Evolutionary conservation across 2,113 vertebrate genomes (phyloP).

Genomic region (Polypterus senegalus): DNA sequence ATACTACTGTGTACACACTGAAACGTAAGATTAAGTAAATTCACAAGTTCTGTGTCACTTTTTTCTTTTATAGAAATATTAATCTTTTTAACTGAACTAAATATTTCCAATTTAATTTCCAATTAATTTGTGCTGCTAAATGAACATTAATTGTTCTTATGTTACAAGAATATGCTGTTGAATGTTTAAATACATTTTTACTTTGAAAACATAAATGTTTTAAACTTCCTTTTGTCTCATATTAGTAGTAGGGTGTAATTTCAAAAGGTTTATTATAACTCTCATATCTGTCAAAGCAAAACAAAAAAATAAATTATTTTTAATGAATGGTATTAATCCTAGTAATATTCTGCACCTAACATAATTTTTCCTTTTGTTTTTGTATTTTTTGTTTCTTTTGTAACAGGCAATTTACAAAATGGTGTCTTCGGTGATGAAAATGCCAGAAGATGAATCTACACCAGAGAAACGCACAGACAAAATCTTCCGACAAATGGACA

Average conservation of each 20-base stretch:
- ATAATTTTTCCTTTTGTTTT: not conserved
- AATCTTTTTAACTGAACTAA: too few relatives aligned
- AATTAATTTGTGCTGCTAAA: too few relatives aligned
- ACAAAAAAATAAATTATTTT: not conserved
- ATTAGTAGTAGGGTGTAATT: slow-evolving; percentile 4
- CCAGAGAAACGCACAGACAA: slow-evolving; percentile 74
- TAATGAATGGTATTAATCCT: not conserved
- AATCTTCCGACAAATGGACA: slow-evolving; percentile 80
- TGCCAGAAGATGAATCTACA: slow-evolving; percentile 69
- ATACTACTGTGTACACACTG: too few relatives aligned
- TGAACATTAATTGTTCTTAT: too few relatives aligned
- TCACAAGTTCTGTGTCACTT: too few relatives aligned
- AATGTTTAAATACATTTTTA: too few relatives aligned
- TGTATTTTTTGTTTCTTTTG: not conserved
- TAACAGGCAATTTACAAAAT: slow-evolving; percentile 67
- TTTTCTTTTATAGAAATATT: too few relatives aligned
- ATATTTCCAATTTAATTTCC: too few relatives aligned
- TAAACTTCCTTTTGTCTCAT: slow-evolving; percentile 14
- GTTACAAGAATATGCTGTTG: too few relatives aligned
- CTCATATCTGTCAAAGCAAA: fast-evolving
- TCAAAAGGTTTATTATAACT: not conserved
- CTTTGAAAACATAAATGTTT: not conserved
- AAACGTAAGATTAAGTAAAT: too few relatives aligned
- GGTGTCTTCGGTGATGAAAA: slow-evolving; percentile 72
- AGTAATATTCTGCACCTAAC: too few relatives aligned